Conservation (phyloP, 2,797 vertebrate genomes). For the Geotrypetes seraphini region DNA sequence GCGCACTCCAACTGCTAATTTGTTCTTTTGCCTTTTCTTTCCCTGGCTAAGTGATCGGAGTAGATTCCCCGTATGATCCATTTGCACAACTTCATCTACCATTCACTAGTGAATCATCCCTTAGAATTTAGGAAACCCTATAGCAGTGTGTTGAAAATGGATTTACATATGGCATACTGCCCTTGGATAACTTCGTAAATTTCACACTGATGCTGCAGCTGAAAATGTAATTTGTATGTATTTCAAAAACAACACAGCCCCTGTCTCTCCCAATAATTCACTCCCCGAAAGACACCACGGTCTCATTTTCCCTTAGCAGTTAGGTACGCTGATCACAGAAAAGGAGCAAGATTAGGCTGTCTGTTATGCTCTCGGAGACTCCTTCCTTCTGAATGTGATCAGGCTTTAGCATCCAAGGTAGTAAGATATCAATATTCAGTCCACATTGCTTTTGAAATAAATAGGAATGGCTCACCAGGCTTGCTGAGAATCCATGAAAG, state of each 20-base stretch:
- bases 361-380: neutral
- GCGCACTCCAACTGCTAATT: no score
- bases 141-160: no score
- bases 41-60: no score
- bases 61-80: no score
- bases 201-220: neutral
- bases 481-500: no score
- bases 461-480: rapidly evolving
- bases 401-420: neutral
- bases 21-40: no score
- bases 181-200: neutral
- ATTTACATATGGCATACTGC: no score
- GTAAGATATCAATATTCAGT: neutral
- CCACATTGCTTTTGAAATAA: neutral
- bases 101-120: no score
- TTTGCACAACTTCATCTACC: no score
- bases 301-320: neutral
- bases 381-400: neutral
- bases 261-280: neutral
- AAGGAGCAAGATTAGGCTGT: neutral
- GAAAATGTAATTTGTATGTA: neutral
- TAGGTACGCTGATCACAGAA: neutral
- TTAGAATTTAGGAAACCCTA: no score
- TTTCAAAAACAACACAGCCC: neutral
- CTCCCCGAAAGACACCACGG: neutral